A percentile compares a stretch with the other conserved stretches of the same genome.
Evolutionary conservation across 53 echinoderm and acorn worm species (phyloP).

Genomic region (Actinopyga echinites): DNA sequence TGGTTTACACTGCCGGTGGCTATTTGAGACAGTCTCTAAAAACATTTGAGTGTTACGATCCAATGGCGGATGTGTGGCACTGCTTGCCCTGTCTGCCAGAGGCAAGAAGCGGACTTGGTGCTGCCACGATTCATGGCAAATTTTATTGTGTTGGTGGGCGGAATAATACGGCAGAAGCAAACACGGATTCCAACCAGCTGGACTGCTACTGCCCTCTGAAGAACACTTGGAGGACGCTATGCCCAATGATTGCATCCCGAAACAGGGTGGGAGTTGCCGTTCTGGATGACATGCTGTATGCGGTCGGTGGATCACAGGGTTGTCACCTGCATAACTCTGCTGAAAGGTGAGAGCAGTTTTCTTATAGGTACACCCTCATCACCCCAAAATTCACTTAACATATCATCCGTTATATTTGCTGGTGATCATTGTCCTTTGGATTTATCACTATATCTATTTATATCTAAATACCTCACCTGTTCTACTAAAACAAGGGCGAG

Average conservation of each 20-base stretch:
- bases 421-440: not conserved
- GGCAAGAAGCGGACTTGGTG: constrained; percentile 91
- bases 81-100: constrained; percentile 78
- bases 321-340: constrained; percentile 89
- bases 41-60: constrained; percentile 94
- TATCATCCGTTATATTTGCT: not conserved
- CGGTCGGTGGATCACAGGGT: constrained; percentile 94
- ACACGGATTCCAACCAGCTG: constrained; percentile 92
- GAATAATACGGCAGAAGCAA: constrained; percentile 92
- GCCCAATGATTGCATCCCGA: constrained; percentile 79
- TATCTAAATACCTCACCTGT: too few relatives aligned
- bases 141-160: constrained; percentile 95
- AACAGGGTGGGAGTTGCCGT: constrained; percentile 94
- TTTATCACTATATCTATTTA: not conserved
- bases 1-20: constrained; percentile 93
- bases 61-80: constrained; percentile 80
- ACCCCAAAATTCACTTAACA: not conserved
- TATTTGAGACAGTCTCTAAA: constrained; percentile 85
- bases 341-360: constrained; percentile 68
- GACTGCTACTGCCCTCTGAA: constrained; percentile 87
- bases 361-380: too few relatives aligned
- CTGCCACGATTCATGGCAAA: constrained; percentile 88
- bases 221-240: constrained; percentile 80
- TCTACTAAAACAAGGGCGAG: too few relatives aligned
- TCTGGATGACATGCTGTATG: constrained; percentile 86